These are phyloP conservation scores for Mythimna vitellina DNA, from an alignment of 2,888 invertebrate species.

Conservation along the genomic window DNA sequence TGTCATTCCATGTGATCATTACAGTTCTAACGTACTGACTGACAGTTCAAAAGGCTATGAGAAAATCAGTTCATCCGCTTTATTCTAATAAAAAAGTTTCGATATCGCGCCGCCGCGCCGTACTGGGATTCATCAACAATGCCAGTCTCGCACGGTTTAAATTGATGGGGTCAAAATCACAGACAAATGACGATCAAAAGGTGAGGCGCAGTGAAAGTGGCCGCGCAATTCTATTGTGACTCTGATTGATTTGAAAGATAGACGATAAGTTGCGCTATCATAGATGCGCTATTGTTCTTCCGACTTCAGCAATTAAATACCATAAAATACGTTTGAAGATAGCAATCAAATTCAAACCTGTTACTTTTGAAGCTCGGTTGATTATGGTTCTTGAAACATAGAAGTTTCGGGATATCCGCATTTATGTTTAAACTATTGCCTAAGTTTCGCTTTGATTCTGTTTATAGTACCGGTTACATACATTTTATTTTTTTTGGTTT, in stretches of 20 bases:
- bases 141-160: constrained; percentile 68
- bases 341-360: constrained; percentile 38
- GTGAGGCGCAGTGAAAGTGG: constrained; percentile 78
- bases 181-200: constrained; percentile 78
- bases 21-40: constrained; percentile 33
- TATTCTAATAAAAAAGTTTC: constrained; percentile 59
- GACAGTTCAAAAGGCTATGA: constrained; percentile 59
- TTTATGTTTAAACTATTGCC: neutral
- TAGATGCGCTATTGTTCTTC: constrained; percentile 80
- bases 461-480: neutral
- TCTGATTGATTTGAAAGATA: constrained; percentile 80
- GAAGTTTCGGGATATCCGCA: neutral
- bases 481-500: too few species aligned
- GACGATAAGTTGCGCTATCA: constrained; percentile 78
- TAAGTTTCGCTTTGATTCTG: neutral
- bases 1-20: constrained; percentile 48
- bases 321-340: constrained; percentile 65
- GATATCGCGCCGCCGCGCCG: constrained; percentile 9
- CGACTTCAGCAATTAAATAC: constrained; percentile 75
- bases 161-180: constrained; percentile 78
- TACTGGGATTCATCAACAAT: constrained; percentile 62
- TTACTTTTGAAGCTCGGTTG: constrained; percentile 19
- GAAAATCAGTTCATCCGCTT: constrained; percentile 55
- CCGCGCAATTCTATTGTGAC: constrained; percentile 82
- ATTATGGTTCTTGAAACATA: constrained; percentile 27